These are phyloP conservation scores for Stictonetta naevosa DNA, from an alignment of 2,113 vertebrate genomes.

Conservation along the genomic window DNA sequence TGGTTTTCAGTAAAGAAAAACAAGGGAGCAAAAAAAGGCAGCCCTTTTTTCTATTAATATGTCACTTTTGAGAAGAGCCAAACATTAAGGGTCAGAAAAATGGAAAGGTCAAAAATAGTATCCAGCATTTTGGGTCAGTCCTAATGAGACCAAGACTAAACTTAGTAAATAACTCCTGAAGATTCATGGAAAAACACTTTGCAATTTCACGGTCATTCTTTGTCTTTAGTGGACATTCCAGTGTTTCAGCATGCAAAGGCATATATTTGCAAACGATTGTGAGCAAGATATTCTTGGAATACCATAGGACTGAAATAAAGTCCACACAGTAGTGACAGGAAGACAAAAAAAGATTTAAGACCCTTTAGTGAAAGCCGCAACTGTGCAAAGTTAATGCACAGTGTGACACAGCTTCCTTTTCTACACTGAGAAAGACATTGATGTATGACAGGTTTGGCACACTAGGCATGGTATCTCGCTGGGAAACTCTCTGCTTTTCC, in stretches of 20 bases:
- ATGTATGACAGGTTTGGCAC: background rate
- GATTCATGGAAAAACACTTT: background rate
- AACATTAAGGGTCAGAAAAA: background rate
- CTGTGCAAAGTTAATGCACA: background rate
- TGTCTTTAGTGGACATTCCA: background rate
- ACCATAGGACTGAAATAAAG: background rate
- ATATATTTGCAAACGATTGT: background rate
- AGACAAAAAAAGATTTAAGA: background rate
- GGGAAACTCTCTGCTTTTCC: background rate
- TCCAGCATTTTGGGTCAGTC: background rate
- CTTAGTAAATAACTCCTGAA: background rate
- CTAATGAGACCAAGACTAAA: background rate
- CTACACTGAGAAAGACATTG: background rate
- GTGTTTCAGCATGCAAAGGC: background rate
- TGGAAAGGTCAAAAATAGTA: background rate
- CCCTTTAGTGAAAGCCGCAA: background rate
- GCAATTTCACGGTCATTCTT: background rate
- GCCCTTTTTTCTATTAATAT: background rate
- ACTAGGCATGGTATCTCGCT: background rate
- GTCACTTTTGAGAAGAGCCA: background rate
- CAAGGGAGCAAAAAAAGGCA: background rate
- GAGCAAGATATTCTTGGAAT: background rate
- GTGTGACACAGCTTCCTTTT: background rate
- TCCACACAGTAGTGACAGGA: background rate
- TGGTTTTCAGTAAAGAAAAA: slow-evolving; percentile 8